These are phyloP conservation scores for Ardeotis arabs DNA, from an alignment of 2,113 vertebrate species.

Conservation along the genomic window DNA sequence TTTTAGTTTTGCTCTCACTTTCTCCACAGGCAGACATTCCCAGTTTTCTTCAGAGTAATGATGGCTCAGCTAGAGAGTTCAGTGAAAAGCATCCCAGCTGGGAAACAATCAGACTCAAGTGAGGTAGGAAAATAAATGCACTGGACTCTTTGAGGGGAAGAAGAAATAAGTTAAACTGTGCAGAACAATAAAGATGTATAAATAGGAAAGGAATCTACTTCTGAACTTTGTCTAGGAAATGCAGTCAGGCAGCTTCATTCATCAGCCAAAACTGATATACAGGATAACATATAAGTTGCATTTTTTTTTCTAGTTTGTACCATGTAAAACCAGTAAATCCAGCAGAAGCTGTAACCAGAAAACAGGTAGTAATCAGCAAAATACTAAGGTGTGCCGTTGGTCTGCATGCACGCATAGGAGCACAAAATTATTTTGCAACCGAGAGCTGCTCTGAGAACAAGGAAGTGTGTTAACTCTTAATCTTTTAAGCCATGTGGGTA, in stretches of 20 bases:
- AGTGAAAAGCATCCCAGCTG: constrained; percentile 82
- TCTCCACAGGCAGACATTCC: constrained; percentile 85
- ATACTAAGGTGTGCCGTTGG: not conserved
- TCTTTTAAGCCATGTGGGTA: not conserved
- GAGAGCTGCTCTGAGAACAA: not conserved
- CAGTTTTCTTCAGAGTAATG: constrained; percentile 92
- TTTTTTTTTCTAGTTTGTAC: not conserved
- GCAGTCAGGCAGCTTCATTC: not conserved
- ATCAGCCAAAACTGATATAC: not conserved
- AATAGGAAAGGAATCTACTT: not conserved
- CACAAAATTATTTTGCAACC: not conserved
- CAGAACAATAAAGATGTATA: not conserved
- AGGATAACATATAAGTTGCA: not conserved
- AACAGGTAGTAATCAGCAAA: not conserved
- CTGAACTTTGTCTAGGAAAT: not conserved
- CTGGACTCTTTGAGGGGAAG: not conserved
- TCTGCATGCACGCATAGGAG: not conserved
- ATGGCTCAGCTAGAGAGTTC: constrained; percentile 90
- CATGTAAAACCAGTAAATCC: not conserved
- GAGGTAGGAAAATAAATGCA: constrained; percentile 79
- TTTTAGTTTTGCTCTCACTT: not conserved
- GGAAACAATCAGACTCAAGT: constrained; percentile 77
- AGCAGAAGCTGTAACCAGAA: not conserved
- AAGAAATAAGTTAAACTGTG: not conserved
- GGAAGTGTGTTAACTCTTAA: not conserved